Percentiles rank a stretch among this genome's conserved stretches.
Evolutionary conservation across 2,797 vertebrate species (phyloP).

Genomic region (Mus minutoides): DNA sequence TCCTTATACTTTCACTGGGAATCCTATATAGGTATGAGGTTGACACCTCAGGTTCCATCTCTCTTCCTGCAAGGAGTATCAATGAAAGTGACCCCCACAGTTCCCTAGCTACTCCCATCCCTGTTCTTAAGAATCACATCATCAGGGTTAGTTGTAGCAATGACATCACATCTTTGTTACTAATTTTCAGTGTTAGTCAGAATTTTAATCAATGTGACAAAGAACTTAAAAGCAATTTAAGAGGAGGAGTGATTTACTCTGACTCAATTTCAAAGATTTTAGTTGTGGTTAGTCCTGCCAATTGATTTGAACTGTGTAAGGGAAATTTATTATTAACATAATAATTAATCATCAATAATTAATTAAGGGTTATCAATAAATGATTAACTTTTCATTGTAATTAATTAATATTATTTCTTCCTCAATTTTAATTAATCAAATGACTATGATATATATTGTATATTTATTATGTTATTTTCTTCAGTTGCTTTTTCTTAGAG

Average conservation of each 20-base stretch:
- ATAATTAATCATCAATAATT: neutral
- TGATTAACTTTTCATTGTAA: neutral
- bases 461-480: neutral
- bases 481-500: neutral
- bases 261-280: neutral
- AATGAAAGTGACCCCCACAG: neutral
- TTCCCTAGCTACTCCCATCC: neutral
- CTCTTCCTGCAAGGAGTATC: neutral
- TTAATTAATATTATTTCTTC: neutral
- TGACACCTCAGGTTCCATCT: neutral
- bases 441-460: neutral
- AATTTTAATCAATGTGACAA: too few species aligned
- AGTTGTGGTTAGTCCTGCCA: too few species aligned
- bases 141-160: neutral
- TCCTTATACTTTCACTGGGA: neutral
- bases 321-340: too few species aligned
- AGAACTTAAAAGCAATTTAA: neutral
- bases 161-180: neutral
- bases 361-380: neutral
- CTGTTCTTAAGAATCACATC: neutral
- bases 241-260: neutral
- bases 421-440: neutral
- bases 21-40: neutral
- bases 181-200: neutral
- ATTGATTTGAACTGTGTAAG: neutral